phyloP scores from a whole-genome alignment of 1,140 invertebrate genomes.

The Elymnias hypermnestra region DNA sequence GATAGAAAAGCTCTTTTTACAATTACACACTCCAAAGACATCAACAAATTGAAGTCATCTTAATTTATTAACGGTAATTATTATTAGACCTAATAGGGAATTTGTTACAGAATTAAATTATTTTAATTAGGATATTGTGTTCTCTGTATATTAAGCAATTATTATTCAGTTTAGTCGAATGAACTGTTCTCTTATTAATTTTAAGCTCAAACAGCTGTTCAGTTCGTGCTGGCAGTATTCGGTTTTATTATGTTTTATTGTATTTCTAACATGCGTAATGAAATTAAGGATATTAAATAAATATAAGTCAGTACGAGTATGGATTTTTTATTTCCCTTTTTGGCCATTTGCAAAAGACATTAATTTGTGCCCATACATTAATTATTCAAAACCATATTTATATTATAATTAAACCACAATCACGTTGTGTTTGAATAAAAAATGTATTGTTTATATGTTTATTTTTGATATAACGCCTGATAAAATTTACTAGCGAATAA shows the following conservation, averaged over 20 bases:
- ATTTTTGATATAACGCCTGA: too few species aligned
- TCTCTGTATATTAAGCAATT: conserved; percentile 68
- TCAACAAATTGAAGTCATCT: conserved; percentile 63
- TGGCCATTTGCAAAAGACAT: too few species aligned
- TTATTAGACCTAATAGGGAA: conserved; percentile 49
- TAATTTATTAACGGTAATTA: conserved; percentile 69
- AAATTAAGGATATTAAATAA: conserved; percentile 65
- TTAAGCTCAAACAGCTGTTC: conserved; percentile 49
- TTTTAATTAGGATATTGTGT: conserved; percentile 61
- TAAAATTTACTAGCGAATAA: too few species aligned
- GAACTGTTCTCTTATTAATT: conserved; percentile 51
- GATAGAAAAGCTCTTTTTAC: conserved; percentile 20
- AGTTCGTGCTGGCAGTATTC: conserved; percentile 32
- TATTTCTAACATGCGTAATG: conserved; percentile 39
- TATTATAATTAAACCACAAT: too few species aligned
- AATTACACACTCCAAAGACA: conserved; percentile 52
- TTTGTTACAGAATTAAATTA: conserved; percentile 68
- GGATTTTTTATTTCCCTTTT: conserved; percentile 16
- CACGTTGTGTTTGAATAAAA: too few species aligned
- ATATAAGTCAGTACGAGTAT: conserved; percentile 43
- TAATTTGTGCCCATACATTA: too few species aligned
- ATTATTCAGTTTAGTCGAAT: conserved; percentile 42
- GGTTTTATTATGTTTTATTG: conserved; percentile 36
- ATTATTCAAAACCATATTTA: too few species aligned
- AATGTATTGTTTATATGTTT: too few species aligned